Evolutionary conservation across 2,797 vertebrate species (phyloP).

Genomic region (Chiloscyllium punctatum): DNA sequence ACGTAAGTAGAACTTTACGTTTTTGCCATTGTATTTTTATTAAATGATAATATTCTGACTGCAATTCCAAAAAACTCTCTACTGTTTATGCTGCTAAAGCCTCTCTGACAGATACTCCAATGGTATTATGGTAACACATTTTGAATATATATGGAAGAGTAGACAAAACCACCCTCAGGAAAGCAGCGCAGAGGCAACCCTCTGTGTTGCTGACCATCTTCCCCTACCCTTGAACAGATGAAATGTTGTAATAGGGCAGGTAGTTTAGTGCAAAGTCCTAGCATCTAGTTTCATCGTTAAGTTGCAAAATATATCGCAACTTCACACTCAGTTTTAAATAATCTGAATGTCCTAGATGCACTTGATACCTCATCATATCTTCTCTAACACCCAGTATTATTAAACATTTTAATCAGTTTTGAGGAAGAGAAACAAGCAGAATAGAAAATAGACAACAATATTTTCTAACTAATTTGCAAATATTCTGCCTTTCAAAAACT

Average conservation of each 20-base stretch:
- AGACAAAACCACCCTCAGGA: not conserved
- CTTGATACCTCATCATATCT: not conserved
- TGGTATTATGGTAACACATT: not conserved
- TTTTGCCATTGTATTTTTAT: not conserved
- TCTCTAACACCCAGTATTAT: not conserved
- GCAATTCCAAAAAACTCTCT: not conserved
- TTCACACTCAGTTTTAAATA: not conserved
- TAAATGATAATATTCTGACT: not conserved
- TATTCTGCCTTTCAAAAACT: constrained; percentile 14
- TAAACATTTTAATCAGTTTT: not conserved
- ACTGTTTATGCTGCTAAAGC: not conserved
- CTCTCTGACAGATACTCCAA: not conserved
- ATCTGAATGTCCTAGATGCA: not conserved
- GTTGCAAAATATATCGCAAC: not conserved
- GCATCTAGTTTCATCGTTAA: not conserved
- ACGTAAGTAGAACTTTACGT: not conserved
- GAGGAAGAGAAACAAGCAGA: not conserved
- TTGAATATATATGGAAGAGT: too few species aligned
- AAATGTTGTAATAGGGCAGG: not conserved
- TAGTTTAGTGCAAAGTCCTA: not conserved
- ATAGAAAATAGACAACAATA: not conserved
- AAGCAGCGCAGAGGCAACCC: not conserved
- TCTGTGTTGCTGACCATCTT: too few species aligned
- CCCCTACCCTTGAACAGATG: not conserved
- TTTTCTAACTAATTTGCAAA: constrained; percentile 1